These are phyloP conservation scores for Drosophila borealis DNA, from an alignment of 2,888 invertebrate genomes.

Conservation along the genomic window DNA sequence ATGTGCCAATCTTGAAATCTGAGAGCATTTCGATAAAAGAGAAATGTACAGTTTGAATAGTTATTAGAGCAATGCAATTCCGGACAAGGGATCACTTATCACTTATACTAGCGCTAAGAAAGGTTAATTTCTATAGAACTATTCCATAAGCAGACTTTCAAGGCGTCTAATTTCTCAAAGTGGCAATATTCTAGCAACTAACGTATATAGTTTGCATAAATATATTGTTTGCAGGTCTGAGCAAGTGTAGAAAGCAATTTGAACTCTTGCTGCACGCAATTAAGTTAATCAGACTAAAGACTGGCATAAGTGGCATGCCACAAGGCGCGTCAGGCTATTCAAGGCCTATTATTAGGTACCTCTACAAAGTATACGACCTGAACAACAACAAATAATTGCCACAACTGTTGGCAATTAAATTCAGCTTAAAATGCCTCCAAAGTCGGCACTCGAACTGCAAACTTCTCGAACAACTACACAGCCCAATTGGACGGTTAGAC, in stretches of 20 bases:
- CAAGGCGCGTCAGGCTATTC: neutral
- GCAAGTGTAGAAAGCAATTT: slow-evolving; percentile 13
- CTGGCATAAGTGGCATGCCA: slow-evolving; percentile 13
- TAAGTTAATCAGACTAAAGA: slow-evolving; percentile 30
- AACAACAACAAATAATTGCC: slow-evolving; percentile 24
- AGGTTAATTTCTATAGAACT: too few species aligned
- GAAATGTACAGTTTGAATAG: too few species aligned
- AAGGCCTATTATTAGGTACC: slow-evolving; percentile 43
- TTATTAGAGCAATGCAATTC: too few species aligned
- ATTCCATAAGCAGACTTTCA: too few species aligned
- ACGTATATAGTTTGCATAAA: neutral
- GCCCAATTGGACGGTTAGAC: slow-evolving; percentile 11
- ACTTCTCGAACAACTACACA: slow-evolving; percentile 27
- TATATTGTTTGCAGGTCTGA: neutral
- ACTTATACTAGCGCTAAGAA: too few species aligned
- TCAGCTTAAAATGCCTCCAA: slow-evolving; percentile 44
- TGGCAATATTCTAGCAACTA: too few species aligned
- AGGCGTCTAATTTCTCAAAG: too few species aligned
- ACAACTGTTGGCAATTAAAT: slow-evolving; percentile 51
- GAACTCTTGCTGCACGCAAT: slow-evolving; percentile 30
- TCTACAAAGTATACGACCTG: neutral
- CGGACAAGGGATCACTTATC: too few species aligned
- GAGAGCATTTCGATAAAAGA: too few species aligned
- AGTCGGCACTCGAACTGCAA: slow-evolving; percentile 28
- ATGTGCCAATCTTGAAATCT: too few species aligned